Evolutionary conservation across 2,888 invertebrate genomes (phyloP).

Genomic region (Lingula anatina): DNA sequence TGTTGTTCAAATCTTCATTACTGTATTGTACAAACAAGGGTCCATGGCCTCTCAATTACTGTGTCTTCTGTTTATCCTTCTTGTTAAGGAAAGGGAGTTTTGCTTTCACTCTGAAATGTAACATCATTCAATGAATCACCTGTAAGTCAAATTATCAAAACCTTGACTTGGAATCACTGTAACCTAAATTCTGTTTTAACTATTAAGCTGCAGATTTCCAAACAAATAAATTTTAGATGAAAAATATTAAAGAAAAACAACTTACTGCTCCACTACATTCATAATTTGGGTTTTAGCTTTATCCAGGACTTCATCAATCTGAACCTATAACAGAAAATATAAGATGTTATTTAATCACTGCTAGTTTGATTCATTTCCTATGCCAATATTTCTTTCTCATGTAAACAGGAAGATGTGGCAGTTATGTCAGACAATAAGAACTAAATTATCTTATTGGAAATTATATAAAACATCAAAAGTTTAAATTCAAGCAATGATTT

Average conservation of each 20-base stretch:
- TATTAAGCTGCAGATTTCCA: background rate
- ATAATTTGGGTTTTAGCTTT: slow-evolving; percentile 36
- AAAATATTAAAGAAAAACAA: slow-evolving; percentile 6
- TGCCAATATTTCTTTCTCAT: no score
- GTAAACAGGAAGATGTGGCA: background rate
- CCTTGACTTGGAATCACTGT: slow-evolving; percentile 40
- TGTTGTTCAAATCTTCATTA: no score
- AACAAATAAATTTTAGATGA: background rate
- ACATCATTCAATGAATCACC: no score
- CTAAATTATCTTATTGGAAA: background rate
- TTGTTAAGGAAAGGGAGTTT: slow-evolving; percentile 47
- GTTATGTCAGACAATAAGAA: background rate
- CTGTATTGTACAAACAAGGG: no score
- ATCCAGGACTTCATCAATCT: slow-evolving; percentile 43
- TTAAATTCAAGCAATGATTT: background rate
- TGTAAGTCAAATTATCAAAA: no score
- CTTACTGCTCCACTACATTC: slow-evolving; percentile 43
- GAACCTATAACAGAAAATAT: slow-evolving; percentile 23
- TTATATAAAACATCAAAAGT: no score
- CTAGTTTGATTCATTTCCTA: no score
- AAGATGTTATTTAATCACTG: no score
- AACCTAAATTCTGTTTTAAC: slow-evolving; percentile 1
- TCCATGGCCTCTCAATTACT: no score
- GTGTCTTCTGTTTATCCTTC: no score
- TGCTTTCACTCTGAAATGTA: no score